Evolutionary conservation across 2,113 vertebrate genomes (phyloP).

Genomic region (Cyanocitta stelleri): DNA sequence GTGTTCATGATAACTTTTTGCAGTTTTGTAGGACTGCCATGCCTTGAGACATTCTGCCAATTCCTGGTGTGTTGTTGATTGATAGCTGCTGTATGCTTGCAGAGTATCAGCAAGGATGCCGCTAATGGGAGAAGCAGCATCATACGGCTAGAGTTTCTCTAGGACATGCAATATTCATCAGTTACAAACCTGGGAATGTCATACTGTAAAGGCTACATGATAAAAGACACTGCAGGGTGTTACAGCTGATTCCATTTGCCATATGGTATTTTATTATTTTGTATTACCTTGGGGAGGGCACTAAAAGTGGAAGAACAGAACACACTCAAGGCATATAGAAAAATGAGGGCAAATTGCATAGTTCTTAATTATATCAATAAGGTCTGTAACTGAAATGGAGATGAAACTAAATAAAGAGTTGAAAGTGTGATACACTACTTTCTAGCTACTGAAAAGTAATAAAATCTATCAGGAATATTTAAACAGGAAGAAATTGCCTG

Average conservation of each 20-base stretch:
- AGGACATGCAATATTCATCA: constrained; percentile 45
- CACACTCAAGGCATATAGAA: constrained; percentile 22
- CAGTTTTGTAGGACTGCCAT: not conserved
- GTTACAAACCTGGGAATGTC: constrained; percentile 46
- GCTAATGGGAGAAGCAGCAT: not conserved
- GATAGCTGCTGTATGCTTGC: not conserved
- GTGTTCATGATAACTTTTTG: not conserved
- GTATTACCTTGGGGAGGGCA: constrained; percentile 24
- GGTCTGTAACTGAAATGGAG: not conserved
- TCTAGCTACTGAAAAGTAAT: not conserved
- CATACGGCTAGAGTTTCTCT: not conserved
- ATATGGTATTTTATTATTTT: constrained; percentile 40
- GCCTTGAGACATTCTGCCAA: constrained; percentile 6
- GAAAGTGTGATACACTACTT: not conserved
- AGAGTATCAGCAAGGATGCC: constrained; percentile 16
- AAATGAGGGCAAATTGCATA: constrained; percentile 19
- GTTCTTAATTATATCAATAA: constrained; percentile 51
- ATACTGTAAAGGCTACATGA: constrained; percentile 23
- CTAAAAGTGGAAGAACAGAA: constrained; percentile 21
- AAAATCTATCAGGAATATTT: constrained; percentile 4
- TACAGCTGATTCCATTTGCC: constrained; percentile 48
- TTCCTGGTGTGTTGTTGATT: not conserved
- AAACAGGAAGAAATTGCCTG: not conserved
- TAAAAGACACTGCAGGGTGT: not conserved
- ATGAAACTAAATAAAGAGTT: not conserved